Base-by-base conservation (phyloP, 2,113 vertebrate species). In the Menidia beryllina region DNA sequence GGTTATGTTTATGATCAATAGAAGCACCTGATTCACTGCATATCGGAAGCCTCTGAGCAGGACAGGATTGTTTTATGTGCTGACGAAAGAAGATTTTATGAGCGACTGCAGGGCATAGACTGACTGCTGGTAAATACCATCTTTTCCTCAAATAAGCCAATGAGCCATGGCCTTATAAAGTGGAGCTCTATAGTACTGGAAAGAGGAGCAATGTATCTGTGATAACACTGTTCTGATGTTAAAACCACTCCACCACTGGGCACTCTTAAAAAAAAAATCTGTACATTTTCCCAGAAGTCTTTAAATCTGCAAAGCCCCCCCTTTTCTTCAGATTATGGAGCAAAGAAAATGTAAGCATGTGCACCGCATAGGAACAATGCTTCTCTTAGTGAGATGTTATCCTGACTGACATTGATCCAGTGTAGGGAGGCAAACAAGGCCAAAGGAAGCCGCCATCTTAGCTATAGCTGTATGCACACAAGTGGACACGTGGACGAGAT, bases 1-100 rank as follows among this genome's bases (percentile, higher is more conserved):
- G 43, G 62, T 30, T 70, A 70, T 73, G 76, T 91, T 85, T 85
- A 90, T 92, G 83, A 88, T 88, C 88, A 84, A 89, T 78, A 68
- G 74, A 81, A 74, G 86, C 89, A 58, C 81, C 86, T 90, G 89
- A 91, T 74, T 82, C 63, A 73, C 62, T 84, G 66, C n/a, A 68
- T 77, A 83, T 83, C 88, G 82, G 90, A 86, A 53, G 50, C 24
- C 1, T 43, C 41, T 75, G 82, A 65, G 45, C 76, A 54, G 21
- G 39, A 17, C 45, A n/a, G 48, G 55, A 79, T 86, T 85, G 71
- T 54, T 87, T 90, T 86, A 88, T 69, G 53, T 68, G 67, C 19
- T 8, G 41, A 50, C n/a, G 26, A 61, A 69, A 69, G n/a, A 58
- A 10, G 51, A 58, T 60, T 82, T 88, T 82, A 85, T 20, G 14